Base-by-base conservation (phyloP, 64 coral and sea anemone species). In the Pachyseris speciosa region DNA sequence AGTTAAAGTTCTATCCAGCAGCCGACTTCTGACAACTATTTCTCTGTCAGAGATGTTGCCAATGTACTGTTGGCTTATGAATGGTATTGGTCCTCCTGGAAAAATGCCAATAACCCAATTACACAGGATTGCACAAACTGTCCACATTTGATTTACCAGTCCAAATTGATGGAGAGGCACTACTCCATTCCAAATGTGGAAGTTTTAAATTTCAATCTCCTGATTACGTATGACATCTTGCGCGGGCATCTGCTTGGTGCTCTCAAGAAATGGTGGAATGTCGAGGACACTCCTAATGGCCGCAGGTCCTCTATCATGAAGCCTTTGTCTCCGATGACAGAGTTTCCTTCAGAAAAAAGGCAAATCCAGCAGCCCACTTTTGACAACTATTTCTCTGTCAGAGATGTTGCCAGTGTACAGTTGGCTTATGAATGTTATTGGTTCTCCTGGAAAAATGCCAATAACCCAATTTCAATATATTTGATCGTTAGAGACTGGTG, bases 201-300 rank as follows among this genome's bases (percentile, higher is more conserved):
- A 69, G 5, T 17, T 69, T 69, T 69, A 29, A 17, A 69, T 69
- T 28, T 69, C 67, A 69, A 69, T 69, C 31, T 69, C n/a, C 19
- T 69, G 67, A 15, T 11, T 55, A 4, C 20, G 15, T 11, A 55
- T 0, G 20, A 55, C 51, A 55, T 55, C 51, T 19, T 69, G n/a
- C 12, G 67, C 28, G 10, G n/a, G 29, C 67, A 69, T 69, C 5
- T 69, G 67, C 3, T 22, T 38, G 28, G n/a, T 29, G n/a, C 39
- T 25, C 44, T n/a, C 39, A 9, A 75, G 37, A 20, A 75, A 75
- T 19, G 37, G 72, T 7, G 72, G 72, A 40, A 75, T 36, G 36
- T 75, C 25, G 44, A 20, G n/a, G 34, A 42, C 10, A 75, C 72
- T 43, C 39, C 2, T 5, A 75, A 32, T 43, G 72, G 72, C 30